Evolutionary conservation across 1,140 invertebrate genomes (phyloP), one percentile per base, ranked within the genome.

Genomic region (Latrodectus geometricus): DNA sequence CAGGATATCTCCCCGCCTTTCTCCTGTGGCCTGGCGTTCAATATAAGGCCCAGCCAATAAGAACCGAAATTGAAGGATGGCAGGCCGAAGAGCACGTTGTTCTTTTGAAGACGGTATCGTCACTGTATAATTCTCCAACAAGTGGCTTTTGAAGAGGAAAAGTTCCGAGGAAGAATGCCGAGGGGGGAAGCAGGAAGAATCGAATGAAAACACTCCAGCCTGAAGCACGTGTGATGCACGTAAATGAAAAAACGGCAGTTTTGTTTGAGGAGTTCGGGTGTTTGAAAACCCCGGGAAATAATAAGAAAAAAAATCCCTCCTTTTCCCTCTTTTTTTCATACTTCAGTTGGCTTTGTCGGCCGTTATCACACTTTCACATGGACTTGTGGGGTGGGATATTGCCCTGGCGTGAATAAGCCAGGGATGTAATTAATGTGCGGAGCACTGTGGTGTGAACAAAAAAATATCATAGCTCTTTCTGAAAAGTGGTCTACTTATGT

Each of bases 211-310:
- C 70, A 61, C 61, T 73, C 69, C 68, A 74, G 20, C 52, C 21
- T 54, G 50, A 7, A 12, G 61, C 15, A 52, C 12, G 65, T 23
- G 3, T 17, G 72, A 12, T 35, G 73, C 20, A 73, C 65, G 49
- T 61, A 86, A 86, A 86, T 86, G 83, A 86, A 86, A 35, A 86
- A 86, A 86, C 83, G 83, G 70, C 48, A 23, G 83, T 86, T 78
- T 86, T 86, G 83, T 86, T 86, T 86, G 75, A 86, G 74, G 75
- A 86, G 82, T 21, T 20, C 8, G 21, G 50, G 20, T 49, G 79
- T 21, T 50, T 15, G 14, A 69, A 11, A 11, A 23, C 9, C 9
- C 9, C 2, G 65, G 48, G 61, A 69, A 61, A 79, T 48, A 79
- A 12, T 56, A 72, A 70, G 52, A 70, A 52, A 69, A 14, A 35